phyloP scores from a whole-genome alignment of 2,113 vertebrate species.

The Phainopepla nitens region DNA sequence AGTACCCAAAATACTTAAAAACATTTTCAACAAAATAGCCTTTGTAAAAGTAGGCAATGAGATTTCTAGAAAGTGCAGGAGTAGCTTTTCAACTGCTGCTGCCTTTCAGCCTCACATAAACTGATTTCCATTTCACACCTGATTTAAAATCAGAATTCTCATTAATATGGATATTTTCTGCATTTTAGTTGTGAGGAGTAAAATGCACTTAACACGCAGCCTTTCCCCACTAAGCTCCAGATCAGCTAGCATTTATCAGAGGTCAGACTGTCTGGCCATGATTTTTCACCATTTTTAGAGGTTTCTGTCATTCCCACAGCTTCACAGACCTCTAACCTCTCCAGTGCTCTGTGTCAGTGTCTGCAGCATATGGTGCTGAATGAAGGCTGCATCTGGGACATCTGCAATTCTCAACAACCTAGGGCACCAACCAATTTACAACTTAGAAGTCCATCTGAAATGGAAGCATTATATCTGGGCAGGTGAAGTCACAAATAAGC shows the following conservation, averaged over 20 bases:
- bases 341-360: background rate
- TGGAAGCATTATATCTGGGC: background rate
- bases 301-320: background rate
- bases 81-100: background rate
- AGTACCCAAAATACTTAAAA: background rate
- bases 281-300: background rate
- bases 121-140: background rate
- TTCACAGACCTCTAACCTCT: background rate
- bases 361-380: background rate
- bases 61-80: background rate
- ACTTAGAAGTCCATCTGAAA: background rate
- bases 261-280: background rate
- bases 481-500: background rate
- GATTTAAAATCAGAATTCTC: background rate
- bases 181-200: background rate
- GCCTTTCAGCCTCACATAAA: background rate
- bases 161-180: background rate
- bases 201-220: background rate
- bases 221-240: background rate
- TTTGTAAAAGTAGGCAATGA: background rate
- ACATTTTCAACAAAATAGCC: accelerated
- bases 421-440: background rate
- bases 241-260: background rate
- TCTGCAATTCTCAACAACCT: background rate
- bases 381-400: background rate